Evolutionary conservation across 2,113 vertebrate species (phyloP), one percentile per base, ranked within the genome.

Genomic region (Lanius ludovicianus): DNA sequence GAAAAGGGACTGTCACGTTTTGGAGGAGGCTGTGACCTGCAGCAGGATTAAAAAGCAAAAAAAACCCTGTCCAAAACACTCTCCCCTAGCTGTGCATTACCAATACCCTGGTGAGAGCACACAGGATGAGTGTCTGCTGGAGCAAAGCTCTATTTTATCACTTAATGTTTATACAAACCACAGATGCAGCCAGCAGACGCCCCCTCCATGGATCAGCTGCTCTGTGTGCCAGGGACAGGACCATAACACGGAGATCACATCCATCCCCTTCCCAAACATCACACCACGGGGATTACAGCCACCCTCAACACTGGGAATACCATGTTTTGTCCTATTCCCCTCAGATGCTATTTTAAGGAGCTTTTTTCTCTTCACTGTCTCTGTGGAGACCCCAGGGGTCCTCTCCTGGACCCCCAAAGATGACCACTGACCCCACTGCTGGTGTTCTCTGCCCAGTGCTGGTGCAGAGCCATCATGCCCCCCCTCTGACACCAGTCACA

Each of bases 1-100:
- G 23, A 37, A 55, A 65, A 80, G 50, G 0, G 4, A 35, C 2
- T 1, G 2, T 4, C 67, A 7, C 7, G 0, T 27, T 37, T 9
- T 35, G 31, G 13, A 1, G 22, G 22, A 5, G 53, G 23, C 44
- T 83, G 50, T 25, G 63, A 80, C 37, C 31, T 16, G 10, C 1
- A 46, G 19, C 39, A 56, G 39, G 8, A 41, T 21, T 37, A 16
- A 55, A 59, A 55, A 71, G 15, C 22, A 39, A 55, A 84, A 55
- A 57, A 49, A 46, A 1, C 4, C 41, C 6, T 28, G 3, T 64
- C 68, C 59, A 50, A 70, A 81, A 44, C 69, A 41, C 52, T 12
- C 20, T 69, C 25, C 74, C 84, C 0, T 20, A 67, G 78, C 74
- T 49, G 30, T 8, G 74, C 11, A 2, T 19, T 31, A 17, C 84